A percentile compares a stretch with the other conserved stretches of the same genome.
Evolutionary conservation across 1,140 invertebrate genomes (phyloP).

Genomic region (Drosophila miranda): DNA sequence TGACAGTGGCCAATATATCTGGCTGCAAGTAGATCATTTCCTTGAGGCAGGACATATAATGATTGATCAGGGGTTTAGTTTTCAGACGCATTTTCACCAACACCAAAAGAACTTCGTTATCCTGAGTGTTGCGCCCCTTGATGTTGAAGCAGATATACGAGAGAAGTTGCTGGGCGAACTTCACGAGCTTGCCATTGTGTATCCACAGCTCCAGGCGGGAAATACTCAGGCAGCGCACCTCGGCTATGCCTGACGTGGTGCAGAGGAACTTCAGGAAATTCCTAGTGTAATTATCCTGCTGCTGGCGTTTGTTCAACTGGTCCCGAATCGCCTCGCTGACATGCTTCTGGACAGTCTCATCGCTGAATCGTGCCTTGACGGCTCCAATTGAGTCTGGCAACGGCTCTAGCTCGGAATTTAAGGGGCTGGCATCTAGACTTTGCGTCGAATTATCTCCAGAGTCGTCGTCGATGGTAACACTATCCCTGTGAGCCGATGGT

Average conservation of each 20-base stretch:
- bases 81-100: constrained; percentile 96
- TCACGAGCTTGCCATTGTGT: constrained; percentile 96
- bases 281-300: constrained; percentile 92
- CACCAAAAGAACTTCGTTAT: constrained; percentile 95
- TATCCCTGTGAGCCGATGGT: constrained; percentile 79
- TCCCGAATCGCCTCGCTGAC: constrained; percentile 94
- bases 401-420: constrained; percentile 57
- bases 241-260: constrained; percentile 91
- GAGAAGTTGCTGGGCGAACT: constrained; percentile 96
- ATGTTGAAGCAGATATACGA: constrained; percentile 95
- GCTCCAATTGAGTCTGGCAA: constrained; percentile 49
- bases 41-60: constrained; percentile 93
- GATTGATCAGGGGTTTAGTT: constrained; percentile 94
- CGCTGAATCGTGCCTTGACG: constrained; percentile 85
- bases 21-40: constrained; percentile 85
- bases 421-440: constrained; percentile 60
- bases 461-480: constrained; percentile 83
- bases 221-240: constrained; percentile 91
- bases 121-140: constrained; percentile 87
- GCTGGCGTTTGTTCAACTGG: constrained; percentile 91
- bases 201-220: constrained; percentile 96
- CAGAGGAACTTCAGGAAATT: constrained; percentile 94
- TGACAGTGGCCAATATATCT: constrained; percentile 92
- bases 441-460: constrained; percentile 83
- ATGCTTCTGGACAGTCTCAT: constrained; percentile 90